A percentile compares a stretch with the other conserved stretches of the same genome.
These are phyloP conservation scores for Saguinus midas DNA, from an alignment of 2,113 vertebrate genomes.

Conservation along the genomic window DNA sequence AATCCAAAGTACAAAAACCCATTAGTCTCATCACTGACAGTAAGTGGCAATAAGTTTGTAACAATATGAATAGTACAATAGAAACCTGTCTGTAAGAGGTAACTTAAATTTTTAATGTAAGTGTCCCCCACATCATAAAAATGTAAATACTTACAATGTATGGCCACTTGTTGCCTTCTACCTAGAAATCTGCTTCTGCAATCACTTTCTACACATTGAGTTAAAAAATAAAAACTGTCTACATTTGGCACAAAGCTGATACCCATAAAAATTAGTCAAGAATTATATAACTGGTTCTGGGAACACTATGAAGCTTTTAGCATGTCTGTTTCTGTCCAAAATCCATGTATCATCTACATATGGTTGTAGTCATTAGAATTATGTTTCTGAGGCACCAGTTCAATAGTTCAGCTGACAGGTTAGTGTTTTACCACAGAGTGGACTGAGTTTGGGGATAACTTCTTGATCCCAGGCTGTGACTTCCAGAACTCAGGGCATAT, in stretches of 20 bases:
- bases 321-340: conserved; percentile 33
- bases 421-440: neutral
- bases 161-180: neutral
- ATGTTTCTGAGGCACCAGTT: neutral
- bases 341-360: conserved; percentile 44
- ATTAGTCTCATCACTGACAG: neutral
- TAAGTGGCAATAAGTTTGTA: conserved; percentile 15
- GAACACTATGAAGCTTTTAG: conserved; percentile 45
- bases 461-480: neutral
- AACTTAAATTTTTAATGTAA: conserved; percentile 43
- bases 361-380: conserved; percentile 17
- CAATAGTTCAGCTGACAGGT: neutral
- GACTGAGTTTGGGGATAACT: conserved; percentile 19
- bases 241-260: conserved; percentile 44
- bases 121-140: neutral
- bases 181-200: neutral
- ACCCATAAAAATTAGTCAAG: conserved; percentile 52
- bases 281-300: conserved; percentile 37
- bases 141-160: neutral
- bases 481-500: neutral
- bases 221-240: neutral
- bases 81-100: conserved; percentile 30
- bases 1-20: neutral
- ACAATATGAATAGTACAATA: conserved; percentile 43
- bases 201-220: neutral